Evolutionary conservation across 2,888 invertebrate genomes (phyloP).

Genomic region (Eudemis profundana): DNA sequence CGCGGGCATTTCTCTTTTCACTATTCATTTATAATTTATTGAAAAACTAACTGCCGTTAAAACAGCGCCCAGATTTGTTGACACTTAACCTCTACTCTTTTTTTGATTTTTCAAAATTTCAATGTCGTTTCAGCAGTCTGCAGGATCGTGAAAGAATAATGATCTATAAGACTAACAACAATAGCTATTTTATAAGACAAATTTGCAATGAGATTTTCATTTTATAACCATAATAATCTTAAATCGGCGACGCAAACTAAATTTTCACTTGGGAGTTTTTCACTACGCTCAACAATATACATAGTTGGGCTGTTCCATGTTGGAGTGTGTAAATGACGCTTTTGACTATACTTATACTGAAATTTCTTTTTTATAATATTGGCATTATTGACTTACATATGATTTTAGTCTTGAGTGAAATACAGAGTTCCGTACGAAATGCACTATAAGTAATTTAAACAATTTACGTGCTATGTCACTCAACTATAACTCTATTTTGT

Average conservation of each 20-base stretch:
- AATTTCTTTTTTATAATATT: background rate
- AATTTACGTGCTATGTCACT: conserved; percentile 7
- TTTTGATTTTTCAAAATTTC: background rate
- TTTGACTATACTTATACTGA: too few relatives aligned
- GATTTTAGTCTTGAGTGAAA: background rate
- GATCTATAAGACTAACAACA: background rate
- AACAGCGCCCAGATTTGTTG: conserved; percentile 31
- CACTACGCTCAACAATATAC: too few relatives aligned
- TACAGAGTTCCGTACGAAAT: background rate
- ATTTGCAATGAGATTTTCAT: too few relatives aligned
- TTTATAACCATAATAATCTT: too few relatives aligned
- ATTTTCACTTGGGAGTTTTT: background rate
- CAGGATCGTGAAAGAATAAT: background rate
- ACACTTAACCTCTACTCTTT: conserved; percentile 39
- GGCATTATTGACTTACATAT: background rate
- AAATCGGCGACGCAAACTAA: conserved; percentile 8
- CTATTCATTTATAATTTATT: conserved; percentile 67
- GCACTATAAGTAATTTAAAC: background rate
- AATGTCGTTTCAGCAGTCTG: background rate
- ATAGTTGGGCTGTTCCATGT: too few relatives aligned
- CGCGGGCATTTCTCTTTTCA: conserved; percentile 88
- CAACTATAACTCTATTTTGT: background rate
- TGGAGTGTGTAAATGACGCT: background rate
- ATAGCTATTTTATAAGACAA: too few relatives aligned
- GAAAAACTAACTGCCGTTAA: conserved; percentile 8